These are phyloP conservation scores for Lepeophtheirus salmonis DNA, from an alignment of 1,140 invertebrate genomes.

Conservation along the genomic window DNA sequence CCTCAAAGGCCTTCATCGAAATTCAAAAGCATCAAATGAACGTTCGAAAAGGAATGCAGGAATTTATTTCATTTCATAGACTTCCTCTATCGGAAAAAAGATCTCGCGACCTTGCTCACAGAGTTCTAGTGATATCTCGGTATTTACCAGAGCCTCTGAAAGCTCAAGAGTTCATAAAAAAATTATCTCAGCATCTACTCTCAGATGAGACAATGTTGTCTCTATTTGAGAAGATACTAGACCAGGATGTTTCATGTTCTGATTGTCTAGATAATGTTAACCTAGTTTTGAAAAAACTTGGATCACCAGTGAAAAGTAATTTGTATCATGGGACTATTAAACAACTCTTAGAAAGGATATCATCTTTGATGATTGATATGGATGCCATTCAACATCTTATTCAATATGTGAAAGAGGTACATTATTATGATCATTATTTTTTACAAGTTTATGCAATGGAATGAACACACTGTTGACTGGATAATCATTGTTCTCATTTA, in stretches of 20 bases:
- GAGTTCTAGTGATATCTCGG: slow-evolving; percentile 39
- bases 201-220: slow-evolving; percentile 53
- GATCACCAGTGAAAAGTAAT: slow-evolving; percentile 80
- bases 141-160: slow-evolving; percentile 83
- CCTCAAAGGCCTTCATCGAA: slow-evolving; percentile 84
- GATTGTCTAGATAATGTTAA: slow-evolving; percentile 63
- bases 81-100: slow-evolving; percentile 39
- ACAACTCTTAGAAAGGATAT: slow-evolving; percentile 75
- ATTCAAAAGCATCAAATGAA: slow-evolving; percentile 74
- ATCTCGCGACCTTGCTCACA: slow-evolving; percentile 44
- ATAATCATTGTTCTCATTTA: too few relatives aligned
- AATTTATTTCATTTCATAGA: slow-evolving; percentile 61
- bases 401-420: slow-evolving; percentile 21
- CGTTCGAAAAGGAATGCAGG: slow-evolving; percentile 56
- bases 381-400: slow-evolving; percentile 44
- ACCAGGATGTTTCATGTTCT: slow-evolving; percentile 67
- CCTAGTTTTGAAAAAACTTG: slow-evolving; percentile 73
- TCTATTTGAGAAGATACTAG: slow-evolving; percentile 65
- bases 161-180: slow-evolving; percentile 70
- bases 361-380: slow-evolving; percentile 84
- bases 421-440: too few relatives aligned
- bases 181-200: slow-evolving; percentile 61
- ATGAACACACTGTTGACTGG: too few relatives aligned
- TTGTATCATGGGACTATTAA: slow-evolving; percentile 87
- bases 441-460: too few relatives aligned